A percentile compares a stretch with the other conserved stretches of the same genome.
Conservation (phyloP, 2,113 vertebrate species). For the Ptilonorhynchus violaceus region DNA sequence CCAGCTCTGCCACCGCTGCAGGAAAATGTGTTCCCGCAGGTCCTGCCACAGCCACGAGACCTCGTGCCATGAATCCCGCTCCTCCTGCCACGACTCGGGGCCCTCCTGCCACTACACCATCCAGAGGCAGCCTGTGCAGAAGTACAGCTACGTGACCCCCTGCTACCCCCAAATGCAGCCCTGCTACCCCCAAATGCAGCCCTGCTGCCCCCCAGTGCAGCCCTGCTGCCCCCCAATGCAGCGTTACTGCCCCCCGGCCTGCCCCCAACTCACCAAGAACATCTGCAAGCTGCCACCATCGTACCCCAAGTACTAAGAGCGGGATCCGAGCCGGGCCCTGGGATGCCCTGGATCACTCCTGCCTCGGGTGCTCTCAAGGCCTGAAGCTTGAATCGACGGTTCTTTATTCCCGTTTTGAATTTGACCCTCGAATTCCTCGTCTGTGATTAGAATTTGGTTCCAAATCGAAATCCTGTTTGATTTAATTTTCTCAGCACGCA, state of each 20-base stretch:
- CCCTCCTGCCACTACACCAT: not conserved
- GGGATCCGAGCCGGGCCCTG: fast-evolving
- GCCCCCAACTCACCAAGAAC: not conserved
- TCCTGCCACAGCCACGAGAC: not conserved
- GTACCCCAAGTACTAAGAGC: not conserved
- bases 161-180: not conserved
- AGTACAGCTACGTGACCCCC: not conserved
- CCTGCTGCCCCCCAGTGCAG: not conserved
- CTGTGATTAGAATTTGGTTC: not conserved
- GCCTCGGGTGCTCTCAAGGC: fast-evolving
- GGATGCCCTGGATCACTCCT: fast-evolving
- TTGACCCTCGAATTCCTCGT: fast-evolving
- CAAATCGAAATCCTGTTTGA: too few relatives aligned
- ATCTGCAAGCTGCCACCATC: not conserved
- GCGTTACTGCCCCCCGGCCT: not conserved
- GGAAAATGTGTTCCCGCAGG: not conserved
- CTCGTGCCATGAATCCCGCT: not conserved
- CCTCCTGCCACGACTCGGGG: not conserved
- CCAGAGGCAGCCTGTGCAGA: not conserved
- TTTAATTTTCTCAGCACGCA: fast-evolving
- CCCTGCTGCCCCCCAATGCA: not conserved
- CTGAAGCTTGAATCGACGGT: fast-evolving
- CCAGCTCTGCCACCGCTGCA: fast-evolving
- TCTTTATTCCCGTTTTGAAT: not conserved
- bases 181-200: not conserved